Conservation (phyloP, 2,888 invertebrate species). For the Drosophila trichaetosa region DNA sequence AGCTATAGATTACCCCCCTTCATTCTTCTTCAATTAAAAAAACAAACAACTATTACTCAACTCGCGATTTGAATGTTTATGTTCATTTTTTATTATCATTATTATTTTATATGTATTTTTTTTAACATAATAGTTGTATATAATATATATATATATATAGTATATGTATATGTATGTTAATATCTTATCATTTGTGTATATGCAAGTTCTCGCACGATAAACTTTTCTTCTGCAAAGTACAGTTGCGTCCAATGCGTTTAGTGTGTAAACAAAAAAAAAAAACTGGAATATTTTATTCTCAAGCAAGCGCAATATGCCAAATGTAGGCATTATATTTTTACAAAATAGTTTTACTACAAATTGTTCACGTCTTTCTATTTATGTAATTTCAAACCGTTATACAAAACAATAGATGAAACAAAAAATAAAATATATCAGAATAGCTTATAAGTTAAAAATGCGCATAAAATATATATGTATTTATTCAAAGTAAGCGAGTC, state of each 20-base stretch:
- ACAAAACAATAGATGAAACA: conserved; percentile 14
- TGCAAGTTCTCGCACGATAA: conserved; percentile 35
- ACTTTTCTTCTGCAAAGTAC: conserved; percentile 34
- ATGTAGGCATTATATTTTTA: conserved; percentile 22
- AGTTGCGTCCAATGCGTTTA: conserved; percentile 35
- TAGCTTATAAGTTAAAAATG: conserved; percentile 50
- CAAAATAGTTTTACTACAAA: conserved; percentile 19
- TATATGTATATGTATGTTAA: conserved; percentile 46
- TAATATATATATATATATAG: conserved; percentile 43
- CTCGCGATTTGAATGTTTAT: conserved; percentile 4
- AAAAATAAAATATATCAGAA: conserved; percentile 11
- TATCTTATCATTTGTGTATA: conserved; percentile 50
- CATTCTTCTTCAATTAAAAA: not conserved
- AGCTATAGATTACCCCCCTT: not conserved
- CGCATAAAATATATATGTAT: conserved; percentile 51
- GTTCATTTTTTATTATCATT: conserved; percentile 23
- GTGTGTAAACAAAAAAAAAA: conserved; percentile 7
- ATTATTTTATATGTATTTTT: conserved; percentile 52
- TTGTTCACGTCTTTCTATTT: conserved; percentile 6
- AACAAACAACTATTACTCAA: not conserved
- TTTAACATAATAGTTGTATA: conserved; percentile 74
- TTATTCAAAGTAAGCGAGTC: conserved; percentile 51
- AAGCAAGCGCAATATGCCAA: conserved; percentile 19
- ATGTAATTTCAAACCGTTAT: conserved; percentile 40
- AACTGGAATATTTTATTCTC: conserved; percentile 25